Conservation (phyloP, 2,113 vertebrate species). For the Verasper variegatus region DNA sequence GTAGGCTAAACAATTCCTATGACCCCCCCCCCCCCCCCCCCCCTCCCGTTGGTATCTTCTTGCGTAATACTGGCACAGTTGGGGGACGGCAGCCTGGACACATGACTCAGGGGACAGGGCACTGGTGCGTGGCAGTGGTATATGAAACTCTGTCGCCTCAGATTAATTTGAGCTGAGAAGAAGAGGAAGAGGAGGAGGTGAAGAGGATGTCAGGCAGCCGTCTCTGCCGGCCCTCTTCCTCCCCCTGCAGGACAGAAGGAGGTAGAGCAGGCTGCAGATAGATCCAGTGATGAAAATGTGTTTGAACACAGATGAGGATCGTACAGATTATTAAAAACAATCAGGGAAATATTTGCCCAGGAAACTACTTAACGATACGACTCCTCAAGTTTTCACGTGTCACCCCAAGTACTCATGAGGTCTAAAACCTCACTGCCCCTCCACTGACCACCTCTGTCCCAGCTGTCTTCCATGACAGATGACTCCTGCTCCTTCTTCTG, state of each 20-base stretch:
- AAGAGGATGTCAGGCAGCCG: conserved; percentile 35
- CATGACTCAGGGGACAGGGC: conserved; percentile 64
- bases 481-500: no score
- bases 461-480: no score
- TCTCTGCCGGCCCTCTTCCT: conserved; percentile 59
- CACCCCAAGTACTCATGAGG: no score
- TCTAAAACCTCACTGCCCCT: no score
- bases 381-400: no score
- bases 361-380: background rate
- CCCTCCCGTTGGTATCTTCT: conserved; percentile 27
- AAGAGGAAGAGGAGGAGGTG: conserved; percentile 4
- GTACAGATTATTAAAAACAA: background rate
- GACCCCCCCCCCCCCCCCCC: background rate
- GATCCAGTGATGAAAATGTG: background rate
- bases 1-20: conserved; percentile 21
- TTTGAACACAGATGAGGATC: background rate
- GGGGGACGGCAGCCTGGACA: conserved; percentile 36
- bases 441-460: no score
- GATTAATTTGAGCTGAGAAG: conserved; percentile 64
- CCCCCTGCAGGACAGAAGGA: conserved; percentile 73
- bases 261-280: conserved; percentile 30
- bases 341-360: background rate
- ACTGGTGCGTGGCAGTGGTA: conserved; percentile 64
- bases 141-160: conserved; percentile 71
- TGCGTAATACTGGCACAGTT: conserved; percentile 59